These are phyloP conservation scores for Azorinus chamasolen DNA, from an alignment of 2,888 invertebrate genomes.

Conservation along the genomic window DNA sequence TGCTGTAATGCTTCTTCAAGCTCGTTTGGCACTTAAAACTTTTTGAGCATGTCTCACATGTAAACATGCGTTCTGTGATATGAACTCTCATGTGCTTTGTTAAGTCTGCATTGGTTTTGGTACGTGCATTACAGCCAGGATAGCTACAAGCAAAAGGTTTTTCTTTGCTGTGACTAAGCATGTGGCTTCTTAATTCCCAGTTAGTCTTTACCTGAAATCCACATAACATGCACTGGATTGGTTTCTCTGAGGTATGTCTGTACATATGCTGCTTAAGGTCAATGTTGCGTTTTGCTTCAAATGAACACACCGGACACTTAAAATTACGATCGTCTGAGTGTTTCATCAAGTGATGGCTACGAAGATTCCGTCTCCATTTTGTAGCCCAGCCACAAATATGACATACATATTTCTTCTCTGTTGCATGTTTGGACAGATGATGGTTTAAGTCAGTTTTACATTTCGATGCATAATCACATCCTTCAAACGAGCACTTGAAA, in stretches of 20 bases:
- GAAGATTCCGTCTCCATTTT: constrained; percentile 71
- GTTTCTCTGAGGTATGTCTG: constrained; percentile 73
- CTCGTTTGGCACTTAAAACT: constrained; percentile 54
- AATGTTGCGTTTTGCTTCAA: constrained; percentile 64
- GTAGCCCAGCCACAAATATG: constrained; percentile 71
- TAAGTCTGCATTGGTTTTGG: constrained; percentile 76
- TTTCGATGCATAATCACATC: constrained; percentile 66
- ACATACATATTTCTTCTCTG: constrained; percentile 68
- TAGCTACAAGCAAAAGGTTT: constrained; percentile 69
- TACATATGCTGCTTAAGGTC: constrained; percentile 73
- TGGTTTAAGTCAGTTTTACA: constrained; percentile 61
- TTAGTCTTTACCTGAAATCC: constrained; percentile 76
- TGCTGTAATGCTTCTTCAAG: constrained; percentile 66
- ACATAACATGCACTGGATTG: constrained; percentile 71
- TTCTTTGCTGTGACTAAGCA: constrained; percentile 70
- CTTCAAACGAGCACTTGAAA: constrained; percentile 67
- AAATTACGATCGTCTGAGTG: constrained; percentile 67
- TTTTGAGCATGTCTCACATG: constrained; percentile 70
- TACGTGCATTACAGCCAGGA: constrained; percentile 68
- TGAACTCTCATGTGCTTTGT: constrained; percentile 75
- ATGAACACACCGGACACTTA: constrained; percentile 68
- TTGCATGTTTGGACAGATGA: constrained; percentile 68
- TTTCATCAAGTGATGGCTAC: constrained; percentile 60
- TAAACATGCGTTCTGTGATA: constrained; percentile 53
- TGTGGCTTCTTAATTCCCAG: constrained; percentile 75